A percentile compares a stretch with the other conserved stretches of the same genome.
Evolutionary conservation across 1,140 invertebrate genomes (phyloP).

Genomic region (Argopecten irradians): DNA sequence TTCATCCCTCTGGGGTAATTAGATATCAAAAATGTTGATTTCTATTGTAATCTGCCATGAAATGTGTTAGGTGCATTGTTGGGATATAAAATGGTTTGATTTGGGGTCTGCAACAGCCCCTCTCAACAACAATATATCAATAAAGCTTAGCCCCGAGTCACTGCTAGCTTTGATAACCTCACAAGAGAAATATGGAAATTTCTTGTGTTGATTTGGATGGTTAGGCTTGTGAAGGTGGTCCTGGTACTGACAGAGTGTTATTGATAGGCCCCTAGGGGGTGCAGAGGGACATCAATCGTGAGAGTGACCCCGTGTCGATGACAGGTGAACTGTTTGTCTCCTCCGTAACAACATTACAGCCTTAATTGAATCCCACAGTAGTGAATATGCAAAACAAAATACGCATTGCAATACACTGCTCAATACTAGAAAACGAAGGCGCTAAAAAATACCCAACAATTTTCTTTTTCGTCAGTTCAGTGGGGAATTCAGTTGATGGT

Average conservation of each 20-base stretch:
- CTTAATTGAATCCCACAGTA: slow-evolving; percentile 41
- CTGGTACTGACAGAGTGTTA: slow-evolving; percentile 38
- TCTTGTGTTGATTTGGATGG: background rate
- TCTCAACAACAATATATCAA: background rate
- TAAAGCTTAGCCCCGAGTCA: background rate
- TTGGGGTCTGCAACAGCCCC: background rate
- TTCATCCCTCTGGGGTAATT: background rate
- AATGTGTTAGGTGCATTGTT: background rate
- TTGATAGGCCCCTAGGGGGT: slow-evolving; percentile 38
- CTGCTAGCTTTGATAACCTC: slow-evolving; percentile 14
- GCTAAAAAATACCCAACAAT: background rate
- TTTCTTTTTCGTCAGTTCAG: background rate
- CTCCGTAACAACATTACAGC: slow-evolving; percentile 36
- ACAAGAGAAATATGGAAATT: slow-evolving; percentile 23
- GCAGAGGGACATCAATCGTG: slow-evolving; percentile 28
- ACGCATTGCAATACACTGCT: background rate
- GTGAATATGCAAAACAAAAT: slow-evolving; percentile 23
- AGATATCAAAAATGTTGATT: background rate
- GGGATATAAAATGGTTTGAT: background rate
- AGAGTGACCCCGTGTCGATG: slow-evolving; percentile 37
- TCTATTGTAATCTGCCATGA: background rate
- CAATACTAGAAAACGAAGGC: background rate
- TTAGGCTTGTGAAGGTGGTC: background rate
- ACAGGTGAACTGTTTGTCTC: slow-evolving; percentile 41
- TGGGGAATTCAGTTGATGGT: background rate